Percentiles rank a stretch among this genome's conserved stretches.
Conservation (phyloP, 64 coral and sea anemone species). For the Cladopsammia gracilis region DNA sequence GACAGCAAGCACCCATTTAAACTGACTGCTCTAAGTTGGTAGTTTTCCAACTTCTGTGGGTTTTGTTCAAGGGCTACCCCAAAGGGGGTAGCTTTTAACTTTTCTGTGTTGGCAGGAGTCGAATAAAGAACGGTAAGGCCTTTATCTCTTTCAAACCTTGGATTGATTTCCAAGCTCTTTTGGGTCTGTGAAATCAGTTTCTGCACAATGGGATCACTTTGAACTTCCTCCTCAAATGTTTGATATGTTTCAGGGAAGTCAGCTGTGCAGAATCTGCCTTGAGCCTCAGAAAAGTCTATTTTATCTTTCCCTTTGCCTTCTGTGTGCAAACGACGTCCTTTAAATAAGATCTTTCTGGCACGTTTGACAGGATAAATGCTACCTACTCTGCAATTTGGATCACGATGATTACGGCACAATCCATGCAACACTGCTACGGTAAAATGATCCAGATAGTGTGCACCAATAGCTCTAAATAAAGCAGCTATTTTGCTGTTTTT, state of each 20-base stretch:
- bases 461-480: constrained; percentile 46
- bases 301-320: background rate
- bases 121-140: background rate
- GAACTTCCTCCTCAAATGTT: constrained; percentile 11
- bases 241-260: constrained; percentile 46
- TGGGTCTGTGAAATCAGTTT: background rate
- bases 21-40: background rate
- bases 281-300: background rate
- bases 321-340: background rate
- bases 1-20: constrained; percentile 18
- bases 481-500: background rate
- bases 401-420: constrained; percentile 6
- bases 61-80: background rate
- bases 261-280: constrained; percentile 1
- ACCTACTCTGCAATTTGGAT: constrained; percentile 22
- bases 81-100: background rate
- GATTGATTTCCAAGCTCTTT: background rate
- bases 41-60: background rate
- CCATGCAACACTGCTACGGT: constrained; percentile 41
- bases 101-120: background rate
- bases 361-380: constrained; percentile 46
- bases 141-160: background rate
- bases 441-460: constrained; percentile 52
- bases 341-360: constrained; percentile 14
- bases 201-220: background rate